These are phyloP conservation scores for Alexandromys fortis DNA, from an alignment of 2,113 vertebrate species.

Conservation along the genomic window DNA sequence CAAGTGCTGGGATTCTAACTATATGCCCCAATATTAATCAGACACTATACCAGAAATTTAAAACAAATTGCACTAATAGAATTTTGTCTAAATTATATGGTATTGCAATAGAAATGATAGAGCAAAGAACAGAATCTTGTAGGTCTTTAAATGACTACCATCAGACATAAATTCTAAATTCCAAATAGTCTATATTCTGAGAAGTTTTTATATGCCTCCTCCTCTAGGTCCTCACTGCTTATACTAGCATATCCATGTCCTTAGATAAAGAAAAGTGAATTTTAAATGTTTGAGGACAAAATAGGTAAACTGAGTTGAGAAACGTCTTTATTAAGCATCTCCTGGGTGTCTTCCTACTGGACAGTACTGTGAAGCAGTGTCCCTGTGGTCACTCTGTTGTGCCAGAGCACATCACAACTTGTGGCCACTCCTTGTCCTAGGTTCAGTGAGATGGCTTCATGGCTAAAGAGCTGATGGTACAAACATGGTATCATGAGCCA, in stretches of 20 bases:
- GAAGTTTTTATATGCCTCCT: not conserved
- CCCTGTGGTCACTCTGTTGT: not conserved
- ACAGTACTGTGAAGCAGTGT: not conserved
- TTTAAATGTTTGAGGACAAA: not conserved
- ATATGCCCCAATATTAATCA: not conserved
- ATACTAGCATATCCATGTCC: rapidly evolving
- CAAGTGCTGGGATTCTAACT: not conserved
- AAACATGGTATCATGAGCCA: not conserved
- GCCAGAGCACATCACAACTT: not conserved
- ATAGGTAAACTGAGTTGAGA: not conserved
- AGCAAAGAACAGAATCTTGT: not conserved
- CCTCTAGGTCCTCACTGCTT: not conserved
- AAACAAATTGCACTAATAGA: not conserved
- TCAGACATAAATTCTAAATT: not conserved
- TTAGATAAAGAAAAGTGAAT: not conserved
- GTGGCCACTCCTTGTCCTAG: not conserved
- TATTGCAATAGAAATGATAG: not conserved
- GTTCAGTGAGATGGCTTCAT: not conserved
- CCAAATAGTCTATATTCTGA: not conserved
- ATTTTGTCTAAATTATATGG: not conserved
- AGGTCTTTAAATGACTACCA: not conserved
- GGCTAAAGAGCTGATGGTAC: not conserved
- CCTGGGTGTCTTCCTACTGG: not conserved
- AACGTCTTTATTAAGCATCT: not conserved
- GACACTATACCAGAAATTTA: not conserved